Evolutionary conservation across 2,113 vertebrate species (phyloP).

Genomic region (Myiagra hebetior): DNA sequence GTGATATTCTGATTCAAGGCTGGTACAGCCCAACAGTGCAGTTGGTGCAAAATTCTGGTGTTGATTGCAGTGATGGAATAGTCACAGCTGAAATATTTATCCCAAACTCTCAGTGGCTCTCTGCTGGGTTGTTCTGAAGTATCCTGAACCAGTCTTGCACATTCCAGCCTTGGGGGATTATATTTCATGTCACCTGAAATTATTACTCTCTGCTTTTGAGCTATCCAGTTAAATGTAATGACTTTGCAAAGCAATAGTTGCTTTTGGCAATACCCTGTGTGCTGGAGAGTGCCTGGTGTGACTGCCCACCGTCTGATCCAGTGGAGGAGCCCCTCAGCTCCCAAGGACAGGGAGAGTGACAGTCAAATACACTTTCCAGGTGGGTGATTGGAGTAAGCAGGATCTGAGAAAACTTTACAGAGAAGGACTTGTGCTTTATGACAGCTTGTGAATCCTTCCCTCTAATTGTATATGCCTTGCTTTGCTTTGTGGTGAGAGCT

Average conservation of each 20-base stretch:
- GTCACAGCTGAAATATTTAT: not conserved
- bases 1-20: not conserved
- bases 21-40: not conserved
- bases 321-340: fast-evolving
- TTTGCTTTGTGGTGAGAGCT: not conserved
- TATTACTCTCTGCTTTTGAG: not conserved
- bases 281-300: not conserved
- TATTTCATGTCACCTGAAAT: not conserved
- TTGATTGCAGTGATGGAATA: fast-evolving
- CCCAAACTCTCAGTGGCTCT: not conserved
- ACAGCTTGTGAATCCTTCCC: not conserved
- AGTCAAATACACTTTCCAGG: not conserved
- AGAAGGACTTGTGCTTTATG: not conserved
- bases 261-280: not conserved
- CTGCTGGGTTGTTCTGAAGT: not conserved
- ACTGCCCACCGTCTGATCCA: not conserved
- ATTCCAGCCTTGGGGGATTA: not conserved
- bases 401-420: not conserved
- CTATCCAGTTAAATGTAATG: not conserved
- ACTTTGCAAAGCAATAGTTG: not conserved
- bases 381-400: not conserved
- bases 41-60: fast-evolving
- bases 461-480: not conserved
- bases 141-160: not conserved
- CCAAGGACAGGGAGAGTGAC: fast-evolving